Evolutionary conservation across 2,113 vertebrate species (phyloP), one percentile per base, ranked within the genome.

Genomic region (Apeltes quadracus): DNA sequence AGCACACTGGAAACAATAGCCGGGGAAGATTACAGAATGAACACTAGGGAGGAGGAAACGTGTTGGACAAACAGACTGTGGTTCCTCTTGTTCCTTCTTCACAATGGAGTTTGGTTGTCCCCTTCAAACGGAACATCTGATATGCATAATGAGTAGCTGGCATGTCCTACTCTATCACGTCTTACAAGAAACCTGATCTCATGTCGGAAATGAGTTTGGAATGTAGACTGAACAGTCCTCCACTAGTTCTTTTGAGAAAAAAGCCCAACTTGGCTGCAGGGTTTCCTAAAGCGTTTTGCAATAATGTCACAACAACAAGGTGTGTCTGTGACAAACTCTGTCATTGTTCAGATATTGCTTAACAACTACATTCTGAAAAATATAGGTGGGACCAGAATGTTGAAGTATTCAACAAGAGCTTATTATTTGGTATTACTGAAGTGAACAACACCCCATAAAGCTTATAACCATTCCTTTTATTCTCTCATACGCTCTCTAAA

Each of bases 81-180:
- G 74, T 78, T 77, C 54, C 73, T 39, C 62, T 85, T 87, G 85
- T 87, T 84, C 71, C 69, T 70, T 80, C 29, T 74, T 71, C 64
- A 79, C 62, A 81, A 72, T 62, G 65, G 53, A 71, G 80, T 79
- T 69, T 76, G 77, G 81, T 86, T 71, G 48, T 68, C 14, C 44
- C 69, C 65, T 64, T 72, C 6, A 39, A 32, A 20, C 61, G 56
- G 43, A 79, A 62, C 43, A 20, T 10, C 20, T 18, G 55, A 69
- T 61, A 51, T 71, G 61, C 77, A 75, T 7, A 58, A 36, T 2
- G 66, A 73, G 73, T 63, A 68, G 64, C 53, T 8, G 74, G 65
- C 44, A 11, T 1, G 27, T 69, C 75, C 75, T 29, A 29, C 69
- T 4, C 65, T 61, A 68, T 67, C 23, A 41, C 25, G 44, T 75